Percentiles rank a stretch among this genome's conserved stretches.
Evolutionary conservation across 2,888 invertebrate genomes (phyloP).

Genomic region (Pammene fasciana): DNA sequence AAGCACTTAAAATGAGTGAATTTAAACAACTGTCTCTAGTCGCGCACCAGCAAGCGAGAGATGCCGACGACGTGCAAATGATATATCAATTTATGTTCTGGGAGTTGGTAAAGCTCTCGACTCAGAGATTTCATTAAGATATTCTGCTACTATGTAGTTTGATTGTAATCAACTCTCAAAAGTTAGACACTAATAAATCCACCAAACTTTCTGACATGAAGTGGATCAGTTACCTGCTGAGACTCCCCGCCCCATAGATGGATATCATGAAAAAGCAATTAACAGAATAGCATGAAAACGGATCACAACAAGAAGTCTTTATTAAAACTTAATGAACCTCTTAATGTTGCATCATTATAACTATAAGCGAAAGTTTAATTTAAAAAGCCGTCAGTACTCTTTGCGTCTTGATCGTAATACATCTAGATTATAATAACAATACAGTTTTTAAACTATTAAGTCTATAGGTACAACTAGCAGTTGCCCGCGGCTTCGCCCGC

Average conservation of each 20-base stretch:
- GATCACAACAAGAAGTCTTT: constrained; percentile 22
- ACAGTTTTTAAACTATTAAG: not conserved
- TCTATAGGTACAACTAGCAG: too few relatives aligned
- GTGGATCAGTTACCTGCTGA: constrained; percentile 12
- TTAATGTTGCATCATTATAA: constrained; percentile 12
- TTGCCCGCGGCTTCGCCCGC: too few relatives aligned
- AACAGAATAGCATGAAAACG: constrained; percentile 10
- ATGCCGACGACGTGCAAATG: too few relatives aligned
- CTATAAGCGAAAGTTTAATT: constrained; percentile 17
- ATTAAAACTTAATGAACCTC: constrained; percentile 31
- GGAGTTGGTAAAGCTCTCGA: too few relatives aligned
- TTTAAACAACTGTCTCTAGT: too few relatives aligned
- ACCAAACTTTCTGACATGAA: not conserved
- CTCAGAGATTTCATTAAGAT: too few relatives aligned
- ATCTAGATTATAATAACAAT: not conserved
- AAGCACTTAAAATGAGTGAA: too few relatives aligned
- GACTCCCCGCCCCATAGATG: constrained; percentile 12
- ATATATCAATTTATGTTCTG: too few relatives aligned
- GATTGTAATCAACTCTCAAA: too few relatives aligned
- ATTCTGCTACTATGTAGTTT: too few relatives aligned
- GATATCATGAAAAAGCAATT: constrained; percentile 25
- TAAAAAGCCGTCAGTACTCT: constrained; percentile 1
- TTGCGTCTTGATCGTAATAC: constrained; percentile 2
- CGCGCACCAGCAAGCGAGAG: too few relatives aligned
- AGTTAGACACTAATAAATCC: not conserved